Percentiles rank a stretch among this genome's conserved stretches.
phyloP scores from a whole-genome alignment of 2,113 vertebrate species.

The Petrocephalus zakoni region DNA sequence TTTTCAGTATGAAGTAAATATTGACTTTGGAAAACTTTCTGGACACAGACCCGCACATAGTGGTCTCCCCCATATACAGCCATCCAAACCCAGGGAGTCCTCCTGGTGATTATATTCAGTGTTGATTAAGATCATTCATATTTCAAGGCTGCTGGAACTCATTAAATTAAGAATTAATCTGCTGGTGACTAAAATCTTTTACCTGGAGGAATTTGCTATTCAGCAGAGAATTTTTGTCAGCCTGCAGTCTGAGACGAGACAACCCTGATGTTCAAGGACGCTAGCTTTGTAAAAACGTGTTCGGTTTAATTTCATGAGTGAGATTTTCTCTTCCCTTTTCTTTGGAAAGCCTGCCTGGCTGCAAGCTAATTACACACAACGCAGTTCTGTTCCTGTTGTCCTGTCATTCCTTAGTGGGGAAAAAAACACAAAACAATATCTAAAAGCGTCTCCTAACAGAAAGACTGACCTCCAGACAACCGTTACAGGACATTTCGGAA shows the following conservation, averaged over 20 bases:
- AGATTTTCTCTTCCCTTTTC: conserved; percentile 59
- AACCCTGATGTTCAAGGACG: conserved; percentile 54
- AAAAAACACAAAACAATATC: conserved; percentile 41
- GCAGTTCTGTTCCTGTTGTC: conserved; percentile 50
- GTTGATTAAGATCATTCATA: conserved; percentile 13
- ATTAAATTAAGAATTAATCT: conserved; percentile 37
- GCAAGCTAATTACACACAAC: conserved; percentile 55
- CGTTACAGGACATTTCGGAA: neutral
- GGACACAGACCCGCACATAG: neutral
- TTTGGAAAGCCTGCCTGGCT: conserved; percentile 59
- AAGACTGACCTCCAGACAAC: conserved; percentile 17
- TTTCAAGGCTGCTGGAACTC: conserved; percentile 14
- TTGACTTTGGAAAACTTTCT: neutral
- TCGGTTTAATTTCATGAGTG: conserved; percentile 59
- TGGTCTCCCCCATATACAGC: neutral
- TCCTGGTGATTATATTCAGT: neutral
- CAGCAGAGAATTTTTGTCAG: conserved; percentile 29
- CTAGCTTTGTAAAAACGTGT: conserved; percentile 44
- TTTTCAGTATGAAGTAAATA: neutral
- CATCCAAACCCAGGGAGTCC: neutral
- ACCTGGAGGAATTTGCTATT: conserved; percentile 39
- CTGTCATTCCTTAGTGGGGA: conserved; percentile 45
- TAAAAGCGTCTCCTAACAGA: conserved; percentile 47
- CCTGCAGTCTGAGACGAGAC: conserved; percentile 24
- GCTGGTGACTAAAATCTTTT: conserved; percentile 32